Conservation (phyloP, 2,113 vertebrate genomes). For the Entomyzon cyanotis region DNA sequence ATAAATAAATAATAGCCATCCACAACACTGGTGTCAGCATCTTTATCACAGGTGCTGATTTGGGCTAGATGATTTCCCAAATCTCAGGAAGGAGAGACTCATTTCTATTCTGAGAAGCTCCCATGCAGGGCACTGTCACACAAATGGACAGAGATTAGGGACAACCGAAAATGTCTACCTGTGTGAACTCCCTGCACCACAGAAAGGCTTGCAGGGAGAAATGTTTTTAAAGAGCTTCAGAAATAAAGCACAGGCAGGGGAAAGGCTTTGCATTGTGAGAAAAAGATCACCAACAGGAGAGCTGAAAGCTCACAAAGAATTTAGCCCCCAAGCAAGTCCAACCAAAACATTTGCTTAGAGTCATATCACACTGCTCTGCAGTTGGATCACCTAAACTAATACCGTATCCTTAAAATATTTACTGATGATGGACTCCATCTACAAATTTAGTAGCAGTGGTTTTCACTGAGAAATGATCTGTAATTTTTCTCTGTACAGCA, state of each 20-base stretch:
- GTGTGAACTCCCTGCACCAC: background rate
- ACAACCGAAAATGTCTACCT: background rate
- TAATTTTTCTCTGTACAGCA: background rate
- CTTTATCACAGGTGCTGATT: background rate
- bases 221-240: background rate
- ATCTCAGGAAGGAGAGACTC: background rate
- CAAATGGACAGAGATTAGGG: background rate
- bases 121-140: rapidly evolving
- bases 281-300: background rate
- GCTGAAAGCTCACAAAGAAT: background rate
- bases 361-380: background rate
- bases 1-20: conserved; percentile 39
- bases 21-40: background rate
- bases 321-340: background rate
- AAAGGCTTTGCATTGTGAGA: background rate
- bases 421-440: background rate
- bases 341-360: background rate
- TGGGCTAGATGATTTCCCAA: background rate
- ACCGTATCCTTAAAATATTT: background rate
- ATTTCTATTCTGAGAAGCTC: background rate
- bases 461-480: background rate
- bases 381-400: background rate
- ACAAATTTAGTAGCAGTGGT: background rate
- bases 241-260: background rate
- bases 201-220: background rate